Evolutionary conservation across 1,140 invertebrate species (phyloP), one percentile per base, ranked within the genome.

Genomic region (Drosophila fuyamai): DNA sequence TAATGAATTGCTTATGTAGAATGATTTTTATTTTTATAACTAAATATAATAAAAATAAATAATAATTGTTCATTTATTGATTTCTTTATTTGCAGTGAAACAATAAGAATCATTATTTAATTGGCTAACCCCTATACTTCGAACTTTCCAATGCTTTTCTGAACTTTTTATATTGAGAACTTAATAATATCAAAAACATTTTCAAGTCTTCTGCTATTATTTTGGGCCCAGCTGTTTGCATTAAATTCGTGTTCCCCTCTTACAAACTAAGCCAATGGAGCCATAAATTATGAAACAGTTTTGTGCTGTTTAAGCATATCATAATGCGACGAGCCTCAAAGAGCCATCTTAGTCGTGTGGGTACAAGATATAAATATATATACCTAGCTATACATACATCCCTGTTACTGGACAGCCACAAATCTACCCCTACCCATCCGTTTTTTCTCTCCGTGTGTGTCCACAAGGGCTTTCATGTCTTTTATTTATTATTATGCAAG

Each of bases 221-320:
- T 50, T 8, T 14, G 47, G 8, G 27, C 48, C 3, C 32, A 16
- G 9, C 50, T 36, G 32, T 53, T 5, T 12, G 32, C 14, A 53
- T 51, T 53, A 53, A 18, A 18, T 18, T 46, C 43, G 40, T 43
- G 29, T 32, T 13, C 7, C 5, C 27, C 5, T 51, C 38, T n/a
- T 36, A 9, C 55, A 67, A 50, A 55, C 55, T 50, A 57, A 18
- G 53, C 62, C 57, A 75, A 58, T 71, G 67, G 58, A 63, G 78
- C 66, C 76, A 91, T 91, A 91, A 91, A 91, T 91, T 91, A 91
- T 91, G 89, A 91, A 91, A 90, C 77, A 88, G 82, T 88, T 91
- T 90, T 91, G 63, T 84, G 85, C 81, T 86, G 90, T 78, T 91
- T 81, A 81, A 90, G 90, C 86, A 91, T 90, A 90, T 86, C 74